Base-by-base conservation (phyloP, 2,113 vertebrate species). In the Phylloscopus trochilus region DNA sequence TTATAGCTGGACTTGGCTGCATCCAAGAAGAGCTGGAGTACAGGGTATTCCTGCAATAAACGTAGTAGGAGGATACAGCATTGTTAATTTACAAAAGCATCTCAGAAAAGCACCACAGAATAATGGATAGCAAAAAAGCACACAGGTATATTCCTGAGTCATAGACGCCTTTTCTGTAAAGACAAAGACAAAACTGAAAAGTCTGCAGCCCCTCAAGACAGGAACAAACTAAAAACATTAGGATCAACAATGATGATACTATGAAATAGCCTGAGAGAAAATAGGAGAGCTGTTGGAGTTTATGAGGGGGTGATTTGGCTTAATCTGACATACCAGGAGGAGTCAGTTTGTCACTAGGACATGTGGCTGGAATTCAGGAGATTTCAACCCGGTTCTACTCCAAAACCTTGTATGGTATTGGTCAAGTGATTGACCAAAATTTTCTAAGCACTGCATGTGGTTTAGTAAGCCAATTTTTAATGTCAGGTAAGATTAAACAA, bases 361-460 rank as follows among this genome's bases (percentile, higher is more conserved):
- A 0, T 3, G 7, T 78, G 52, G 22, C 39, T 46, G 31, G 23
- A 84, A 78, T 56, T 51, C 0, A 0, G 44, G 59, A 39, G 18
- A 69, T 76, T 74, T 41, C 0, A 0, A 85, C 15, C 37, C 4
- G 7, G 10, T 69, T 90, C 75, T 62, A 39, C 14, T 69, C 16
- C 20, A 60, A 90, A 52, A 64, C 27, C 13, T 87, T 52, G 13
- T 33, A 28, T 53, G 20, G 17, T 49, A 30, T 43, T 58, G 31
- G 28, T 80, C 41, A 58, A 79, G 28, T 43, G 41, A 58, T 19
- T 44, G 63, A 41, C 30, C 74, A 10, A 77, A 11, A 4, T 24
- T 68, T 87, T 73, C 56, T 2, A 94, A 76, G 47, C 31, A 39
- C 9, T 56, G 35, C 31, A 26, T 19, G 49, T 87, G 53, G 60